A percentile compares a stretch with the other conserved stretches of the same genome.
These are phyloP conservation scores for Telmatochromis brachygnathus DNA, from an alignment of 2,113 vertebrate species.

Conservation along the genomic window DNA sequence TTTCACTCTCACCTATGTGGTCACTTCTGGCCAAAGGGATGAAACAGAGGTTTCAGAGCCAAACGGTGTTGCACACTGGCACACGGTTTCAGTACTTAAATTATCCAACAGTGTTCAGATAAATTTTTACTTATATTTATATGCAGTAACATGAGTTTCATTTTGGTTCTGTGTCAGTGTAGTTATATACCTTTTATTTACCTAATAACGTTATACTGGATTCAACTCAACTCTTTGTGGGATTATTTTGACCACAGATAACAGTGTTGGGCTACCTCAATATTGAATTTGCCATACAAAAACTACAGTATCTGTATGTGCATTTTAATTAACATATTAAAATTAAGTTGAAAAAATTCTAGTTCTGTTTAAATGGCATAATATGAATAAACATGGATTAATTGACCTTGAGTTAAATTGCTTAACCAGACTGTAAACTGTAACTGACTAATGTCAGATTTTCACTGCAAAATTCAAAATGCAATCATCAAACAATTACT, in stretches of 20 bases:
- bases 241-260: background rate
- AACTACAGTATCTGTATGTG: background rate
- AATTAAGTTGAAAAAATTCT: background rate
- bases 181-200: fast-evolving
- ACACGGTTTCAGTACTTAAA: background rate
- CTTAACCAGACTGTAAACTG: background rate
- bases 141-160: background rate
- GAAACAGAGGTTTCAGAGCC: fast-evolving
- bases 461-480: background rate
- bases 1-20: background rate
- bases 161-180: background rate
- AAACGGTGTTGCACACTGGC: background rate
- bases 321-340: background rate
- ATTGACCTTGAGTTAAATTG: background rate
- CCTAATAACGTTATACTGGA: background rate
- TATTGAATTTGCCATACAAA: background rate
- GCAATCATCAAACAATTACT: background rate
- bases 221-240: background rate
- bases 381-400: background rate
- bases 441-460: background rate
- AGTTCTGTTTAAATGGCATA: background rate
- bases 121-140: background rate
- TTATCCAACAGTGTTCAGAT: background rate
- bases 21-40: background rate
- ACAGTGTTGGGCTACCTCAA: background rate